Percentiles rank a stretch among this genome's conserved stretches.
Conservation (phyloP, 2,888 invertebrate genomes). For the Eulithis testata region DNA sequence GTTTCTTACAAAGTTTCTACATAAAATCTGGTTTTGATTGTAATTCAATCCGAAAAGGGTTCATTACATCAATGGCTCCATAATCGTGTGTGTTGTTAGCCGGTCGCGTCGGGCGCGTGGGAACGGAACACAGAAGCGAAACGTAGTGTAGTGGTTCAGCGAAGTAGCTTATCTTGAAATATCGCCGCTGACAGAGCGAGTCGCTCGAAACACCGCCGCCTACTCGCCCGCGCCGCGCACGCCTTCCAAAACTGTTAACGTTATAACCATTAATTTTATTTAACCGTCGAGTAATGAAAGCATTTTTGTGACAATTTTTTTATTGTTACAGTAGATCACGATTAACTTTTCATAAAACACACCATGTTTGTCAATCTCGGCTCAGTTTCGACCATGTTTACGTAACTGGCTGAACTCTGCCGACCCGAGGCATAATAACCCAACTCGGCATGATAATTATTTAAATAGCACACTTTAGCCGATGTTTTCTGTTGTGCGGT, state of each 20-base stretch:
- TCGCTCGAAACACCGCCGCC: conserved; percentile 49
- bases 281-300: conserved; percentile 55
- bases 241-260: conserved; percentile 64
- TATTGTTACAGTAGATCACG: conserved; percentile 47
- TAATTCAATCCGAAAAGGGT: conserved; percentile 33
- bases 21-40: conserved; percentile 31
- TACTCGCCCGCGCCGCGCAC: conserved; percentile 29
- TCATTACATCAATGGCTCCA: conserved; percentile 53
- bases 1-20: conserved; percentile 18
- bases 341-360: conserved; percentile 36
- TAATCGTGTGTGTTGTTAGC: conserved; percentile 43
- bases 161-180: conserved; percentile 75
- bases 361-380: conserved; percentile 44
- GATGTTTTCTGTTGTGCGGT: conserved; percentile 52
- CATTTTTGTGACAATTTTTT: conserved; percentile 52
- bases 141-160: conserved; percentile 51
- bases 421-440: conserved; percentile 46
- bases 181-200: conserved; percentile 69
- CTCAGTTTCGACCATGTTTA: conserved; percentile 45
- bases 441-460: conserved; percentile 57
- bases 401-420: conserved; percentile 50
- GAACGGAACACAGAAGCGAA: conserved; percentile 62
- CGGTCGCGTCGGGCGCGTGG: conserved; percentile 59
- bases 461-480: conserved; percentile 55
- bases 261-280: conserved; percentile 65